phyloP scores from a whole-genome alignment of 2,113 vertebrate species.

The Nycticorax nycticorax region DNA sequence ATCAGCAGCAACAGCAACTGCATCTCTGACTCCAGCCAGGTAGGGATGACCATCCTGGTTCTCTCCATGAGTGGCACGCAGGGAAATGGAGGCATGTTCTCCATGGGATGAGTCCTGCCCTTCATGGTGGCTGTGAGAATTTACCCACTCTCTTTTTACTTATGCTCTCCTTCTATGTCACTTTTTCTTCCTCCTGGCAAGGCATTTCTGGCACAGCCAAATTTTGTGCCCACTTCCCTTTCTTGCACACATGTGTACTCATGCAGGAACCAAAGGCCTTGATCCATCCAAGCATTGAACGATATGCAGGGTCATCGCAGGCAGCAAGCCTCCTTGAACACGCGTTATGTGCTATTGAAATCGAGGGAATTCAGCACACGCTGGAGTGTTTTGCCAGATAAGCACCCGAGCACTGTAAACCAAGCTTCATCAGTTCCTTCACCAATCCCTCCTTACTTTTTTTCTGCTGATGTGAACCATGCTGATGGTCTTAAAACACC shows the following conservation, averaged over 20 bases:
- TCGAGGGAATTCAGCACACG: background rate
- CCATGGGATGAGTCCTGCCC: fast-evolving
- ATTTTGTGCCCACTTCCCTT: background rate
- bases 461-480: background rate
- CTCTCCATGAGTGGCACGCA: fast-evolving
- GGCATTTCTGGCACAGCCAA: background rate
- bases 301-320: background rate
- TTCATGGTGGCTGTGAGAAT: background rate
- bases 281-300: background rate
- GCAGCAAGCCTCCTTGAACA: background rate
- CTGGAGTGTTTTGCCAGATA: background rate
- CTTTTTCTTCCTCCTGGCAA: background rate
- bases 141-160: background rate
- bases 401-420: background rate
- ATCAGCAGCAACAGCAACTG: slow-evolving; percentile 76
- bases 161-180: fast-evolving
- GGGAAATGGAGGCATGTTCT: background rate
- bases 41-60: slow-evolving; percentile 43
- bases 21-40: slow-evolving; percentile 83
- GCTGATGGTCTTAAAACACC: background rate
- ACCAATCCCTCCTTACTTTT: background rate
- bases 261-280: background rate
- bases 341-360: background rate
- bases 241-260: background rate
- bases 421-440: background rate